Evolutionary conservation across 1,140 invertebrate genomes (phyloP).

Genomic region (Drosophila sturtevanti): DNA sequence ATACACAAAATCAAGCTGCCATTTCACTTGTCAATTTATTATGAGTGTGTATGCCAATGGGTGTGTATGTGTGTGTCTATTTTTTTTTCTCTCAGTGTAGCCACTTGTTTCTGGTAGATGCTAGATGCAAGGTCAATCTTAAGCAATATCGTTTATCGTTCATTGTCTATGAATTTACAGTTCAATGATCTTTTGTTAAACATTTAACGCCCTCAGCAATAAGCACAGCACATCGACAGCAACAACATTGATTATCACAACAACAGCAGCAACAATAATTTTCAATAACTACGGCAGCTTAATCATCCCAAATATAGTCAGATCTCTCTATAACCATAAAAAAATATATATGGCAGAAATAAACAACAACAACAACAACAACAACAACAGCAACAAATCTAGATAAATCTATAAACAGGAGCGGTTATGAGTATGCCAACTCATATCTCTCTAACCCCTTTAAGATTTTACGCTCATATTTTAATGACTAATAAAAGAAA

Average conservation of each 20-base stretch:
- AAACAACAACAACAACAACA: too few relatives aligned
- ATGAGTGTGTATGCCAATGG: conserved; percentile 6
- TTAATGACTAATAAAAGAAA: too few relatives aligned
- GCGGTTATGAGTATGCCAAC: neutral
- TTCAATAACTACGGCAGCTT: conserved; percentile 29
- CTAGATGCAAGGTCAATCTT: conserved; percentile 43
- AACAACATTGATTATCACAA: neutral
- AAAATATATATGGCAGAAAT: conserved; percentile 39
- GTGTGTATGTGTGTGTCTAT: neutral
- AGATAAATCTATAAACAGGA: neutral
- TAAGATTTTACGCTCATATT: too few relatives aligned
- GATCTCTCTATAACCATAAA: conserved; percentile 36
- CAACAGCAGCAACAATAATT: neutral
- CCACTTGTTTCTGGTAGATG: conserved; percentile 7
- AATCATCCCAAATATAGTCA: conserved; percentile 55
- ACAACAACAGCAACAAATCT: too few relatives aligned
- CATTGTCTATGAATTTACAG: conserved; percentile 4
- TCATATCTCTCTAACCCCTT: neutral
- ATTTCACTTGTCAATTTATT: conserved; percentile 66
- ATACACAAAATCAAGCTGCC: conserved; percentile 62
- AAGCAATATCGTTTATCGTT: conserved; percentile 42
- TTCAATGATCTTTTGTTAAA: conserved; percentile 41
- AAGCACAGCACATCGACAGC: neutral
- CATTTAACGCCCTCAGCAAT: conserved; percentile 36
- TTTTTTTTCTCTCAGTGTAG: neutral